A percentile compares a stretch with the other conserved stretches of the same genome.
phyloP scores from a whole-genome alignment of 2,888 invertebrate genomes.

The Phoenoteleia sp. region DNA sequence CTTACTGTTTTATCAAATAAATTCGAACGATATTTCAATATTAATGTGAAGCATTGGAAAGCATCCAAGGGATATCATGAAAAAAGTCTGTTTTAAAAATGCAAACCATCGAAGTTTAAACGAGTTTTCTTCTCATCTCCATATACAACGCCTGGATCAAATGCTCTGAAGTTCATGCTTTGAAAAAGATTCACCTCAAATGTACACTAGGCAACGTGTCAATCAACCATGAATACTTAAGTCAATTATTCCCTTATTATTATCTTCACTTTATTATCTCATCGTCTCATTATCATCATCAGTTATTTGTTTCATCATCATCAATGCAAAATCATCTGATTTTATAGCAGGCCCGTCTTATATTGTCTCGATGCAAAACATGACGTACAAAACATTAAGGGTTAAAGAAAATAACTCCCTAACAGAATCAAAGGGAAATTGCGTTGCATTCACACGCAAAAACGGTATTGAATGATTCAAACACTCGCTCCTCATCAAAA shows the following conservation, averaged over 20 bases:
- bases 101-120: no score
- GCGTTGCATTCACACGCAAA: background rate
- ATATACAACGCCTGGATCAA: background rate
- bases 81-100: no score
- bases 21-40: no score
- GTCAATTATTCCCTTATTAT: slow-evolving; percentile 54
- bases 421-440: background rate
- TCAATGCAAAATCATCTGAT: slow-evolving; percentile 50
- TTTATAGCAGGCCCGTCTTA: slow-evolving; percentile 63
- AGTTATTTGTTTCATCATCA: slow-evolving; percentile 36
- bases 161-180: background rate
- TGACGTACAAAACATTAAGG: slow-evolving; percentile 54
- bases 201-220: background rate
- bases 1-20: no score
- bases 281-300: slow-evolving; percentile 42
- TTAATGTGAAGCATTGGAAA: no score
- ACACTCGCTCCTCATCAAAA: background rate
- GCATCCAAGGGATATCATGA: no score
- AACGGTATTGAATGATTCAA: slow-evolving; percentile 19
- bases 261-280: slow-evolving; percentile 60
- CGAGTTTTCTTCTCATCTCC: background rate
- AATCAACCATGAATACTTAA: slow-evolving; percentile 16
- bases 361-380: slow-evolving; percentile 69
- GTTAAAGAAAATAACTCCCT: slow-evolving; percentile 18
- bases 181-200: background rate